These are phyloP conservation scores for Psettodes erumei DNA, from an alignment of 2,113 vertebrate species.

Conservation along the genomic window DNA sequence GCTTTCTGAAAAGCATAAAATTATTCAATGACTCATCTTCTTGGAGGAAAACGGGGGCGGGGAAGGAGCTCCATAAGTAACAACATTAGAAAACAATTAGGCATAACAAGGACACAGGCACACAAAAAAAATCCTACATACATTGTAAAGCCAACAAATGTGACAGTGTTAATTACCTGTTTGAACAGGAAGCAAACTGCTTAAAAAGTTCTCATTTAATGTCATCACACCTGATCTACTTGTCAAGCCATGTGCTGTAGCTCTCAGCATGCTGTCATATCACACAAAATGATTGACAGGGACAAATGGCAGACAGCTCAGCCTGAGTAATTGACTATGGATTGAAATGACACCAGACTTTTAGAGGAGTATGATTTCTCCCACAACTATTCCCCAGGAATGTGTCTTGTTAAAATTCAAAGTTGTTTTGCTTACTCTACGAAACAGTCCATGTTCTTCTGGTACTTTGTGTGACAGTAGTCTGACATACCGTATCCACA, in stretches of 20 bases:
- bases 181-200: conserved; percentile 13
- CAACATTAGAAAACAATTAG: conserved; percentile 39
- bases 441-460: neutral
- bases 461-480: conserved; percentile 4
- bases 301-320: conserved; percentile 37
- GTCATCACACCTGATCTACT: conserved; percentile 39
- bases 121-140: neutral
- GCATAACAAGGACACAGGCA: neutral
- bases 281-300: conserved; percentile 45
- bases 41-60: neutral
- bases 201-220: conserved; percentile 30
- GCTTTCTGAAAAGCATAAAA: conserved; percentile 2
- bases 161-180: conserved; percentile 39
- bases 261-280: conserved; percentile 20
- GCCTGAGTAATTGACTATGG: conserved; percentile 63
- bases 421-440: neutral
- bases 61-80: neutral
- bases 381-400: neutral
- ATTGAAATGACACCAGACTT: conserved; percentile 62
- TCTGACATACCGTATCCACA: conserved; percentile 1
- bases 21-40: neutral
- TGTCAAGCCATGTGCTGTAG: neutral
- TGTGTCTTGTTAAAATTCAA: conserved; percentile 2
- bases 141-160: neutral
- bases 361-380: conserved; percentile 8